A percentile compares a stretch with the other conserved stretches of the same genome.
These are phyloP conservation scores for Drosophila birchii DNA, from an alignment of 2,888 invertebrate genomes.

Conservation along the genomic window DNA sequence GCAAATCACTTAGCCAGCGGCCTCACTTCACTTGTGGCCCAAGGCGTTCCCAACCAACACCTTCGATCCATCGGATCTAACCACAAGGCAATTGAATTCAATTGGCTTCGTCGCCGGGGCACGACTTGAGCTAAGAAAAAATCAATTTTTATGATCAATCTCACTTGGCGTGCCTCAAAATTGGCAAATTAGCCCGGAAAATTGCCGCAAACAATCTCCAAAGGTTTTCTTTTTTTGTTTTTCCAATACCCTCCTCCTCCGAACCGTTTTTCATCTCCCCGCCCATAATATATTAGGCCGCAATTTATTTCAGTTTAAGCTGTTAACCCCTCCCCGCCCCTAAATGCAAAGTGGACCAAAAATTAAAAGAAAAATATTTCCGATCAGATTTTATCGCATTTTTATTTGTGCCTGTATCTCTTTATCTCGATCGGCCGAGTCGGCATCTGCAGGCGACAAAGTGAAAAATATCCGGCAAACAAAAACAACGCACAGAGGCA, in stretches of 20 bases:
- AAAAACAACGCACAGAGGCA: conserved; percentile 56
- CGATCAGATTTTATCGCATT: conserved; percentile 70
- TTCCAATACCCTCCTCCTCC: neutral
- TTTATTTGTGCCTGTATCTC: conserved; percentile 42
- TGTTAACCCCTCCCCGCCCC: conserved; percentile 15
- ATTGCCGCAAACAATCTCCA: conserved; percentile 55
- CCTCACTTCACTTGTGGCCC: conserved; percentile 22
- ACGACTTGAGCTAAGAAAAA: conserved; percentile 62
- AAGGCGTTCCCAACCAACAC: conserved; percentile 64
- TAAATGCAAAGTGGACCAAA: conserved; percentile 42
- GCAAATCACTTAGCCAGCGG: conserved; percentile 66
- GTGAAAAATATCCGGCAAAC: conserved; percentile 57
- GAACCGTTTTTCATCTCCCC: conserved; percentile 7
- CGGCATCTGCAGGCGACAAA: conserved; percentile 74
- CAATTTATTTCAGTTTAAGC: conserved; percentile 58
- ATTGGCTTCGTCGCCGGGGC: conserved; percentile 61
- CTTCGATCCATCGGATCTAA: conserved; percentile 48
- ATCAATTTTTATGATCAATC: conserved; percentile 79
- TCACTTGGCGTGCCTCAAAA: conserved; percentile 71
- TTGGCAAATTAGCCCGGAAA: conserved; percentile 71
- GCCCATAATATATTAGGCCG: conserved; percentile 40
- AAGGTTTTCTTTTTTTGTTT: conserved; percentile 30
- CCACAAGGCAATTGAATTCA: conserved; percentile 69
- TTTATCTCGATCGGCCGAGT: conserved; percentile 57
- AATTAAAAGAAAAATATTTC: conserved; percentile 45